Conservation (phyloP, 2,888 invertebrate genomes). For the Trachelus tabidus region DNA sequence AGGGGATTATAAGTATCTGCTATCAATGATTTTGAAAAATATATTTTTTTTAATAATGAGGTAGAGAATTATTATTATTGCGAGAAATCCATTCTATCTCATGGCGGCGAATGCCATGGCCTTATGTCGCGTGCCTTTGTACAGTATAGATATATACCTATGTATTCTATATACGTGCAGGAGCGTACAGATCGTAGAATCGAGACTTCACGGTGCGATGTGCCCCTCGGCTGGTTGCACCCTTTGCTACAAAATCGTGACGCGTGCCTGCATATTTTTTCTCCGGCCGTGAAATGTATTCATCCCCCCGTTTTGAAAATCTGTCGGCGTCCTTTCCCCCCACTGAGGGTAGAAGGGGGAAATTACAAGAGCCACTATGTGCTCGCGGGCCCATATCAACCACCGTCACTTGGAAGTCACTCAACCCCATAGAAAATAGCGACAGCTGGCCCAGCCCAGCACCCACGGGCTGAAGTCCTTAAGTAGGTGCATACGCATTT, state of each 20-base stretch:
- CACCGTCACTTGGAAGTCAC: conserved; percentile 2
- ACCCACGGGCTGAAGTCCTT: not conserved
- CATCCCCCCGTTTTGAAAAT: conserved; percentile 5
- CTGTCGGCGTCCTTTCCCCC: not conserved
- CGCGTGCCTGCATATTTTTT: conserved; percentile 31
- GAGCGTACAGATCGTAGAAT: conserved; percentile 3
- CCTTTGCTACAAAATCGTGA: conserved; percentile 31
- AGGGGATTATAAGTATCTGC: too few relatives aligned
- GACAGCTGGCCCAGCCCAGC: not conserved
- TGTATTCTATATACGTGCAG: not conserved
- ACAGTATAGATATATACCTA: not conserved
- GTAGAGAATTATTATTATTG: not conserved
- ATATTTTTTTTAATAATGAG: not conserved
- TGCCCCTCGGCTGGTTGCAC: conserved; percentile 17
- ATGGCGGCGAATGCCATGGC: conserved; percentile 15
- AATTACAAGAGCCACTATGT: not conserved
- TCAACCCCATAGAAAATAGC: not conserved
- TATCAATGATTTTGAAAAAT: too few relatives aligned
- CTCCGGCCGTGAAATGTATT: conserved; percentile 1
- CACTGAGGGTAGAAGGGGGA: not conserved
- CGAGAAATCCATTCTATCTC: not conserved
- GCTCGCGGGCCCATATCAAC: conserved; percentile 2
- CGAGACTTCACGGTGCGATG: not conserved
- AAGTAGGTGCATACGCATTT: not conserved
- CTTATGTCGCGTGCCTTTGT: conserved; percentile 27